These are phyloP conservation scores for Ichneumoninae sp. DNA, from an alignment of 2,888 invertebrate genomes.

Conservation along the genomic window DNA sequence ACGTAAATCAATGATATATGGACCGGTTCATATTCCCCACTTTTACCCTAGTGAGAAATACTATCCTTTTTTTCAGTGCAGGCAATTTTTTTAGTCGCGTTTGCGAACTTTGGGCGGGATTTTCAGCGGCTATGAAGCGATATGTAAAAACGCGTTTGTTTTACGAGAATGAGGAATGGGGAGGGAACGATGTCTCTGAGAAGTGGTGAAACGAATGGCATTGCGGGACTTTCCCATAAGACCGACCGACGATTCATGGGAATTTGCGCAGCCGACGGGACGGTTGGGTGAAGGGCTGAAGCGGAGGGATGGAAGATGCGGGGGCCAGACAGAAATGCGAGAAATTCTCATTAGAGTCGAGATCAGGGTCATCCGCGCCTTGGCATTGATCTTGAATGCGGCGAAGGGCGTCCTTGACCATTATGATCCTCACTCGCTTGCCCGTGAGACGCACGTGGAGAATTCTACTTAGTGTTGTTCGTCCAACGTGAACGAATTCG, in stretches of 20 bases:
- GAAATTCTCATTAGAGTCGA: slow-evolving; percentile 78
- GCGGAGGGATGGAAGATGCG: slow-evolving; percentile 17
- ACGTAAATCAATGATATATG: too few relatives aligned
- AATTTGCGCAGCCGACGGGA: slow-evolving; percentile 20
- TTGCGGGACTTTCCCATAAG: slow-evolving; percentile 14
- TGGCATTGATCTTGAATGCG: slow-evolving; percentile 72
- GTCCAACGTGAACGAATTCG: slow-evolving; percentile 31
- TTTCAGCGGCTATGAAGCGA: too few relatives aligned
- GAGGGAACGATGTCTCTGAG: neutral
- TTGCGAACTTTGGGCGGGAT: too few relatives aligned
- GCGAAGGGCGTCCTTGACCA: slow-evolving; percentile 64
- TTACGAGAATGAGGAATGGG: neutral
- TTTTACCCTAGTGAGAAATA: too few relatives aligned
- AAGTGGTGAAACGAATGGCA: neutral
- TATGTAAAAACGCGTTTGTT: neutral
- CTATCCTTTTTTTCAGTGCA: too few relatives aligned
- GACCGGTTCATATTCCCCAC: too few relatives aligned
- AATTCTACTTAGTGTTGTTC: slow-evolving; percentile 55
- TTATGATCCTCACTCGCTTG: slow-evolving; percentile 62
- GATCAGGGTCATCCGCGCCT: slow-evolving; percentile 49
- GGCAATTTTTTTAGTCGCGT: too few relatives aligned
- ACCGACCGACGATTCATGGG: slow-evolving; percentile 7
- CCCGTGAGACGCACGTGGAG: slow-evolving; percentile 6
- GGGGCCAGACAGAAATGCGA: slow-evolving; percentile 73
- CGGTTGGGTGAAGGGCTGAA: slow-evolving; percentile 49